phyloP scores from a whole-genome alignment of 2,113 vertebrate genomes.

The Arenaria interpres region DNA sequence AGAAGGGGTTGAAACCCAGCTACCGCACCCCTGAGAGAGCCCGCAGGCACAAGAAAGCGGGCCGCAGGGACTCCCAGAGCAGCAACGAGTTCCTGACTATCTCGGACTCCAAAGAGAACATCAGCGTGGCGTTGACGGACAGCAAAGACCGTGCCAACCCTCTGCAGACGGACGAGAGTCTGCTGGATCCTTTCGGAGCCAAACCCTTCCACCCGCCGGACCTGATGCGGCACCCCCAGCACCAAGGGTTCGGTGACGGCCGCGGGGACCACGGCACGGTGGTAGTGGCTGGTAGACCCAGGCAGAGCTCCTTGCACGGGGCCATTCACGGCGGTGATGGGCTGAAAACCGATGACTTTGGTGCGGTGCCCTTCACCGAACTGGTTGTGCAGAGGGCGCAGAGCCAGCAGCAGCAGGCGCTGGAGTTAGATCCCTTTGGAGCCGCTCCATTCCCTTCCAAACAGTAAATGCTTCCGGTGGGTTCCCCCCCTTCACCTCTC shows the following conservation, averaged over 20 bases:
- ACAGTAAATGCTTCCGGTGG: conserved; percentile 76
- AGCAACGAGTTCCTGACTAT: conserved; percentile 93
- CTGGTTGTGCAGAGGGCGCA: conserved; percentile 78
- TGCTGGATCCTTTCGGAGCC: conserved; percentile 90
- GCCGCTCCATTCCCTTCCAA: conserved; percentile 95
- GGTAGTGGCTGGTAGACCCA: conserved; percentile 70
- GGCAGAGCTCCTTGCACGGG: conserved; percentile 78
- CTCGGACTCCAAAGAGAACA: conserved; percentile 96
- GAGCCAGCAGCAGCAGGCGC: conserved; percentile 70
- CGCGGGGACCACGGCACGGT: conserved; percentile 71
- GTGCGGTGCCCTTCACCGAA: conserved; percentile 93
- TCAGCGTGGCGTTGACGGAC: conserved; percentile 82
- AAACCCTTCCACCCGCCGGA: conserved; percentile 91
- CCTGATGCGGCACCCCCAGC: conserved; percentile 76
- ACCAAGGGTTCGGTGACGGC: conserved; percentile 78
- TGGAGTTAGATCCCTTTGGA: conserved; percentile 95
- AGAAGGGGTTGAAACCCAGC: conserved; percentile 84
- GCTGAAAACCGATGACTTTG: conserved; percentile 90
- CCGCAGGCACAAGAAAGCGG: conserved; percentile 87
- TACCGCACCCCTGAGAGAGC: conserved; percentile 91
- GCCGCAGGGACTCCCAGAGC: conserved; percentile 93
- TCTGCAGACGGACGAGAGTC: conserved; percentile 78
- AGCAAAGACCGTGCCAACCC: conserved; percentile 79
- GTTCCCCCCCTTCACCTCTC: background rate
- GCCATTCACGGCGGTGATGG: conserved; percentile 68